Evolutionary conservation across 1,140 invertebrate genomes (phyloP).

Genomic region (Sycophaga agraensis): DNA sequence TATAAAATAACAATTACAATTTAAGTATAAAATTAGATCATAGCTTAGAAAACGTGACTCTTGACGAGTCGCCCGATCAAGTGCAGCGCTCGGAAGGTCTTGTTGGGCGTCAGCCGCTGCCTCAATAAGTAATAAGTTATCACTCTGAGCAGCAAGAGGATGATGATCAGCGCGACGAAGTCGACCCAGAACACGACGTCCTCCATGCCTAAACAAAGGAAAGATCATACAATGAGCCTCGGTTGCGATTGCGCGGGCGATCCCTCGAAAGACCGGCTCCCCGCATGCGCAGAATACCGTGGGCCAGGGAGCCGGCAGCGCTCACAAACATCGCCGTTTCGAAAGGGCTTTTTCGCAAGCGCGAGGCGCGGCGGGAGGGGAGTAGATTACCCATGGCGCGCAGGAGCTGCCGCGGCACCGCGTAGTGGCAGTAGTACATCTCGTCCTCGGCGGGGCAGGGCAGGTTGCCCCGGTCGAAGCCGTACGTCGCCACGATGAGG

Average conservation of each 20-base stretch:
- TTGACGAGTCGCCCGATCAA: constrained; percentile 65
- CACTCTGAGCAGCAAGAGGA: constrained; percentile 62
- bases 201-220: constrained; percentile 60
- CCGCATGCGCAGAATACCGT: no score
- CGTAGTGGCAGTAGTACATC: constrained; percentile 67
- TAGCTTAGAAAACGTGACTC: no score
- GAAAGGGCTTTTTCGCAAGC: no score
- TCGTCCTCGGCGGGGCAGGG: constrained; percentile 63
- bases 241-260: no score
- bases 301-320: no score
- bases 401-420: constrained; percentile 64
- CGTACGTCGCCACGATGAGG: constrained; percentile 75
- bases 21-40: no score
- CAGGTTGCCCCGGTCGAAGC: constrained; percentile 68
- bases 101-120: constrained; percentile 67
- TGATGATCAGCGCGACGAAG: constrained; percentile 59
- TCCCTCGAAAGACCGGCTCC: no score
- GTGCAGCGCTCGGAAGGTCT: constrained; percentile 65
- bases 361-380: no score
- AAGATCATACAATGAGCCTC: no score
- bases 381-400: constrained; percentile 60
- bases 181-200: constrained; percentile 65
- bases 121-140: constrained; percentile 66
- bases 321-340: no score
- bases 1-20: no score